A percentile compares a stretch with the other conserved stretches of the same genome.
These are phyloP conservation scores for Datnioides undecimradiatus DNA, from an alignment of 2,113 vertebrate species.

Conservation along the genomic window DNA sequence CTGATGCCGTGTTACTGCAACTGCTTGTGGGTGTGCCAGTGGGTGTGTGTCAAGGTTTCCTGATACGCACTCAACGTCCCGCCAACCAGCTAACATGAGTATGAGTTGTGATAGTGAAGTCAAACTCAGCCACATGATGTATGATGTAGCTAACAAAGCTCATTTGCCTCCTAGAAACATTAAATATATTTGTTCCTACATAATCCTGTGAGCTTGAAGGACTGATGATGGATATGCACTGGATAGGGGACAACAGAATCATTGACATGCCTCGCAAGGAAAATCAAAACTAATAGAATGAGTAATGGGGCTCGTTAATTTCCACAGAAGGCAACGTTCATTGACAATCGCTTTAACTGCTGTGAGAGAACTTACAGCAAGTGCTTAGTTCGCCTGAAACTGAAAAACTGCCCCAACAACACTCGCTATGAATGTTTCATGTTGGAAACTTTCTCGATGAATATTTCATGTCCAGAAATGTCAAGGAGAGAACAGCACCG, in stretches of 20 bases:
- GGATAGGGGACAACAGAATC: neutral
- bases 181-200: constrained; percentile 2
- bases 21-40: neutral
- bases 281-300: constrained; percentile 37
- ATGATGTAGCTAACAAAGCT: constrained; percentile 20
- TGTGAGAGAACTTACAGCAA: constrained; percentile 4
- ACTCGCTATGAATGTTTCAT: constrained; percentile 67
- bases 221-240: constrained; percentile 5
- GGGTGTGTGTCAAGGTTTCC: neutral
- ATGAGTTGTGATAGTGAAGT: neutral
- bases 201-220: neutral
- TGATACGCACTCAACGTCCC: neutral
- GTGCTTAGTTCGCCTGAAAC: constrained; percentile 37
- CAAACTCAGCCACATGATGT: neutral
- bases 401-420: constrained; percentile 37
- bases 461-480: constrained; percentile 70
- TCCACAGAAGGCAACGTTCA: constrained; percentile 4
- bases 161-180: constrained; percentile 21
- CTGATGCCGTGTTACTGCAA: neutral
- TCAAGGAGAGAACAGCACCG: constrained; percentile 40
- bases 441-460: constrained; percentile 63
- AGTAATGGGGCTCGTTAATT: constrained; percentile 43
- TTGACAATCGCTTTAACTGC: constrained; percentile 32
- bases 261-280: neutral
- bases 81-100: neutral